A percentile compares a stretch with the other conserved stretches of the same genome.
Conservation (phyloP, 2,113 vertebrate genomes). For the Amblyornis subalaris region DNA sequence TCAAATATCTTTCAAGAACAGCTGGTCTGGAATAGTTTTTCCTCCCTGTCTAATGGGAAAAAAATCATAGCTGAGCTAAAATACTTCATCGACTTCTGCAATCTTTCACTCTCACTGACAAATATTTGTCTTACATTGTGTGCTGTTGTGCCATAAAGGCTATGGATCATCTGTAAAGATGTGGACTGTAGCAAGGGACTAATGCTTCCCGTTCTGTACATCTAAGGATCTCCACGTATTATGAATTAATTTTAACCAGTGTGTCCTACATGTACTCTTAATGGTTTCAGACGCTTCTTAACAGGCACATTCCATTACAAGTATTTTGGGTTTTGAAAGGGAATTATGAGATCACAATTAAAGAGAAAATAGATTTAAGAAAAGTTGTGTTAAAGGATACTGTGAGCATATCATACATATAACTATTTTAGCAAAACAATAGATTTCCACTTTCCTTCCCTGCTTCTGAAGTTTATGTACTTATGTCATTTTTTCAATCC, state of each 20-base stretch:
- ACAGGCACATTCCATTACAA: background rate
- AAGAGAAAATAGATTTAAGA: background rate
- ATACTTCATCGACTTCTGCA: background rate
- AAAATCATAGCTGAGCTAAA: background rate
- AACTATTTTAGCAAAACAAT: background rate
- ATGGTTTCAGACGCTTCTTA: background rate
- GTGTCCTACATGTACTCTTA: background rate
- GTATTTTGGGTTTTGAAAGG: background rate
- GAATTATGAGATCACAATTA: background rate
- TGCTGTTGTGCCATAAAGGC: background rate
- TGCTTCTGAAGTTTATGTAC: background rate
- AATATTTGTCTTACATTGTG: background rate
- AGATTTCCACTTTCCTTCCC: background rate
- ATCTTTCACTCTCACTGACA: conserved; percentile 5
- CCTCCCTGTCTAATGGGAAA: background rate
- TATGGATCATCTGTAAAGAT: background rate
- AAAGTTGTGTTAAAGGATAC: background rate
- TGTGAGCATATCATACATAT: background rate
- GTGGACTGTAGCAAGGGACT: background rate
- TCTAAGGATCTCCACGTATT: background rate
- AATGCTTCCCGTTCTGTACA: background rate
- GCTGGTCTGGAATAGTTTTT: conserved; percentile 27
- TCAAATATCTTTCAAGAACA: conserved; percentile 24
- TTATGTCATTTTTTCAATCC: background rate
- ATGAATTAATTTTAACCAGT: background rate